Percentiles rank a stretch among this genome's conserved stretches.
phyloP scores from a whole-genome alignment of 2,888 invertebrate species.

The Dolichopus griseipennis region DNA sequence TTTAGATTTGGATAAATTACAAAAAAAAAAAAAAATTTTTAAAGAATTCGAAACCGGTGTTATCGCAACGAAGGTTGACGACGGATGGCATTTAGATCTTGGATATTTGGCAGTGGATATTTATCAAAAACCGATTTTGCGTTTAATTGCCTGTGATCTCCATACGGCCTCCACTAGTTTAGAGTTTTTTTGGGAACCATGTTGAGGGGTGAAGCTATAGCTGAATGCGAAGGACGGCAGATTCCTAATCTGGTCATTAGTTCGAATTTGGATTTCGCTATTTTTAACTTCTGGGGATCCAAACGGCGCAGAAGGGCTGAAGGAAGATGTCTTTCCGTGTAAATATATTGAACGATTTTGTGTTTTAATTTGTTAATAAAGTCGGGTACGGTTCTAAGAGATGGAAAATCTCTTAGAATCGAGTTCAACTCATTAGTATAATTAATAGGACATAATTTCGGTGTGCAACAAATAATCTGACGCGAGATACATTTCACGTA shows the following conservation, averaged over 20 bases:
- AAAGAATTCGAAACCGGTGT: too few species aligned
- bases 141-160: constrained; percentile 21
- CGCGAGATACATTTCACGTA: too few species aligned
- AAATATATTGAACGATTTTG: constrained; percentile 15
- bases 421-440: not conserved
- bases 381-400: not conserved
- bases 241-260: constrained; percentile 7
- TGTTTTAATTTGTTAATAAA: not conserved
- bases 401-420: too few species aligned
- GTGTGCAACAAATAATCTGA: too few species aligned
- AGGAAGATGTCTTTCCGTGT: constrained; percentile 20
- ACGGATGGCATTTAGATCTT: not conserved
- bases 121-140: not conserved
- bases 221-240: too few species aligned
- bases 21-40: too few species aligned
- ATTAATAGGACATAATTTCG: not conserved
- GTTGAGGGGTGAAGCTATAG: too few species aligned
- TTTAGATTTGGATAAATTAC: too few species aligned
- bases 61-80: too few species aligned
- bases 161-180: constrained; percentile 26
- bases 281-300: constrained; percentile 18
- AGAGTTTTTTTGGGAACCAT: constrained; percentile 15
- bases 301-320: constrained; percentile 17
- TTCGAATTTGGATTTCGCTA: constrained; percentile 13
- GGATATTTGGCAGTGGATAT: constrained; percentile 13